Conservation (phyloP, 2,797 vertebrate species). For the Thamnophis elegans region DNA sequence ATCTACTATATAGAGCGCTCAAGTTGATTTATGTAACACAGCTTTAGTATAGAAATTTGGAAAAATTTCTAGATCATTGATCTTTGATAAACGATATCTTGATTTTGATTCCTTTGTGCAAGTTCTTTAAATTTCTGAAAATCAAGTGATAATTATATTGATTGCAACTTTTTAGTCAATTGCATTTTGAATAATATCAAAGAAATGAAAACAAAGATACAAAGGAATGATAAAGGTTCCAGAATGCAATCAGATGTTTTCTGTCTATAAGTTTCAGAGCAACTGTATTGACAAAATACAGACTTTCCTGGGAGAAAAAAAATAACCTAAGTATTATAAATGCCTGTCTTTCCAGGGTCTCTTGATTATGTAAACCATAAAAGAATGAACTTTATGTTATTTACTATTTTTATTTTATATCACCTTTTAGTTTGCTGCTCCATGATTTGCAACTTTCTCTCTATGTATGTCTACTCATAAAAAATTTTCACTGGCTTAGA, state of each 20-base stretch:
- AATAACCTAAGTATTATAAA: not conserved
- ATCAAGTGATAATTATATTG: conserved; percentile 26
- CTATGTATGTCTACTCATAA: not conserved
- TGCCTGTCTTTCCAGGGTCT: not conserved
- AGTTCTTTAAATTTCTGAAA: not conserved
- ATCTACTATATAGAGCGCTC: conserved; percentile 11
- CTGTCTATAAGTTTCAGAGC: conserved; percentile 1
- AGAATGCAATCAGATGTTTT: not conserved
- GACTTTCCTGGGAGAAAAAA: not conserved
- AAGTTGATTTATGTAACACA: not conserved
- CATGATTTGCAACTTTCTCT: not conserved
- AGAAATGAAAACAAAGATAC: conserved; percentile 19
- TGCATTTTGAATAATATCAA: conserved; percentile 38
- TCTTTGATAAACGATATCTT: conserved; percentile 9
- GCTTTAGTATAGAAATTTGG: not conserved
- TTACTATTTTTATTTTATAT: not conserved
- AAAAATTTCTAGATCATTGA: not conserved
- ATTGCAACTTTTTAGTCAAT: conserved; percentile 16
- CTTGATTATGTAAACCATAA: not conserved
- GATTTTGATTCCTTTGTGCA: not conserved
- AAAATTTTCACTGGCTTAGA: not conserved
- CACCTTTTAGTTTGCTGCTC: not conserved
- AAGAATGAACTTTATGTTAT: not conserved
- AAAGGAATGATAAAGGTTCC: conserved; percentile 1
- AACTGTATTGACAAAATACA: not conserved